Evolutionary conservation across 1,140 invertebrate genomes (phyloP), one percentile per base, ranked within the genome.

Genomic region (Lasaia peninsularis): DNA sequence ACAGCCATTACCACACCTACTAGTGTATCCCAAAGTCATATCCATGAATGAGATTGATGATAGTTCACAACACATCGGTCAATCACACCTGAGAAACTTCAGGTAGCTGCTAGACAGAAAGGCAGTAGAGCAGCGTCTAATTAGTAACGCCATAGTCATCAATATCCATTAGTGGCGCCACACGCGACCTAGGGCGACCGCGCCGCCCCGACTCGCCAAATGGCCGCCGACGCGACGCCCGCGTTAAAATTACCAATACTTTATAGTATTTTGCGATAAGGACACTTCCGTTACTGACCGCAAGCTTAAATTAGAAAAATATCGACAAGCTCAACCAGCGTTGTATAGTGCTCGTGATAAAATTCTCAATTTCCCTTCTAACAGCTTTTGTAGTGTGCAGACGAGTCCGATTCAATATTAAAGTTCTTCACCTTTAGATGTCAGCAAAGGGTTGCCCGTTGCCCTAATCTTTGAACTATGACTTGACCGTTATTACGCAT

Each of bases 381-480:
- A 48, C 20, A 28, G 5, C 8, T 28, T 28, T 6, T 28, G 8
- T 2, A 28, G 71, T 75, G 73, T 85, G 84, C 79, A 80, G 59
- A 64, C 71, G 72, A 64, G 69, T 58, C 67, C 67, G 74, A 76
- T 83, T 82, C 75, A 79, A 84, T 80, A 84, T 72, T 59, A 82
- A 80, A 86, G 81, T 85, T 83, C 76, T 81, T 86, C 78, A 80
- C 80, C 78, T 80, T 67, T 70, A 66, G 69, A 67, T 73, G 71
- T 67, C 71, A 65, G 74, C 65, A 80, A 88, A 83, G 83, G 86
- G 83, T 88, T 85, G 67, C 73, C 82, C 80, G 76, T 74, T 86
- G 83, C 82, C 86, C 86, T 85, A 88, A 86, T 88, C 86, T 86
- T 86, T 88, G 83, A 88, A 88, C 86, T 88, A 86, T 86, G 79